A percentile compares a stretch with the other conserved stretches of the same genome.
Evolutionary conservation across 2,113 vertebrate species (phyloP).

Genomic region (Malurus alboscapulatus): DNA sequence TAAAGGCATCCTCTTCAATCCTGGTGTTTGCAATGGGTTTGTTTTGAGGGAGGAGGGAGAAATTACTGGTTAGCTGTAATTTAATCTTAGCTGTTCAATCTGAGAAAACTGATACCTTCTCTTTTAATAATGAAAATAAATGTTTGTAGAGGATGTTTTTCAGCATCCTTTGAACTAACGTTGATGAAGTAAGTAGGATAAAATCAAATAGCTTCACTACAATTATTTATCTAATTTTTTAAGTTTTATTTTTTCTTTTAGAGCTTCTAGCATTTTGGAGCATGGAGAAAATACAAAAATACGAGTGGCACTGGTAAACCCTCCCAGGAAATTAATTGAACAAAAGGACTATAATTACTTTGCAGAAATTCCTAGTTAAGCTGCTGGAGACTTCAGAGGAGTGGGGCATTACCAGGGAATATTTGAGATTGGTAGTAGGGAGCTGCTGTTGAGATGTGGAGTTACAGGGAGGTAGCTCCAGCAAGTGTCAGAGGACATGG

Average conservation of each 20-base stretch:
- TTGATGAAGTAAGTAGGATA: neutral
- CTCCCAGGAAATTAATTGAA: neutral
- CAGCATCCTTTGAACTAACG: neutral
- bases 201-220: neutral
- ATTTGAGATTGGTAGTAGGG: neutral
- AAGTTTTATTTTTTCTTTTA: neutral
- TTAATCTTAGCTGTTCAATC: neutral
- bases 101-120: neutral
- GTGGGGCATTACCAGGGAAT: neutral
- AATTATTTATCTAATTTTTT: neutral
- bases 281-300: neutral
- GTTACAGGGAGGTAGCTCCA: neutral
- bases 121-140: neutral
- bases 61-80: neutral
- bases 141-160: neutral
- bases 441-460: rapidly evolving
- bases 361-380: neutral
- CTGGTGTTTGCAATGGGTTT: neutral
- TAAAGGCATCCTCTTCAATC: neutral
- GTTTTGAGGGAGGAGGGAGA: neutral
- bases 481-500: neutral
- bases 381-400: neutral
- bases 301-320: neutral
- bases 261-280: neutral
- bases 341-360: neutral